A percentile compares a stretch with the other conserved stretches of the same genome.
Conservation (phyloP, 2,888 invertebrate species). For the Gerosis bhagava region DNA sequence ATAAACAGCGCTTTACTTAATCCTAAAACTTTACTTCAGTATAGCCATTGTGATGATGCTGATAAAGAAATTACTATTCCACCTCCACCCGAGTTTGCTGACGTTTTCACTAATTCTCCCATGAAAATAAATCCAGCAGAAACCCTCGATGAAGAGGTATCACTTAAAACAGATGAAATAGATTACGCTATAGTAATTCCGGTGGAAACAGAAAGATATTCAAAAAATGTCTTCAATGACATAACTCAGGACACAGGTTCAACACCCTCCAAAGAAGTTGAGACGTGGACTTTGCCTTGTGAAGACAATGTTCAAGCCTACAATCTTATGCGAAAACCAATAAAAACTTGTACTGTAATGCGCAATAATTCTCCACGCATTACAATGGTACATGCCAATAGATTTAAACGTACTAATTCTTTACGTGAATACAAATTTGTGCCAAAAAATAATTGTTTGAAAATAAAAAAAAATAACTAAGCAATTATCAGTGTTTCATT, state of each 20-base stretch:
- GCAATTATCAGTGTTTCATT: too few relatives aligned
- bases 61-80: too few relatives aligned
- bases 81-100: conserved; percentile 58
- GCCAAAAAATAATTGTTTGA: conserved; percentile 43
- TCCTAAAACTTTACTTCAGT: conserved; percentile 61
- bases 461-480: conserved; percentile 39
- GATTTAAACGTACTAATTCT: conserved; percentile 33
- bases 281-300: conserved; percentile 53
- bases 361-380: conserved; percentile 33
- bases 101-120: conserved; percentile 11
- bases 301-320: conserved; percentile 33
- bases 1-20: conserved; percentile 58
- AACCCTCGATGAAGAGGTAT: too few relatives aligned
- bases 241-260: conserved; percentile 20
- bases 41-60: conserved; percentile 35
- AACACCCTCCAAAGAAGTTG: conserved; percentile 48
- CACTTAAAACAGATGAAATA: too few relatives aligned
- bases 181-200: too few relatives aligned
- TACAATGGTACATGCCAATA: conserved; percentile 14
- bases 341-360: conserved; percentile 31
- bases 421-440: conserved; percentile 53
- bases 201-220: too few relatives aligned
- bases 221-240: not conserved
- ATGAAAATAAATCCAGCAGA: not conserved
- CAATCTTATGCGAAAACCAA: not conserved